Percentiles rank a stretch among this genome's conserved stretches.
Conservation (phyloP, 92 coral and sea anemone species). For the Heteractis magnifica region DNA sequence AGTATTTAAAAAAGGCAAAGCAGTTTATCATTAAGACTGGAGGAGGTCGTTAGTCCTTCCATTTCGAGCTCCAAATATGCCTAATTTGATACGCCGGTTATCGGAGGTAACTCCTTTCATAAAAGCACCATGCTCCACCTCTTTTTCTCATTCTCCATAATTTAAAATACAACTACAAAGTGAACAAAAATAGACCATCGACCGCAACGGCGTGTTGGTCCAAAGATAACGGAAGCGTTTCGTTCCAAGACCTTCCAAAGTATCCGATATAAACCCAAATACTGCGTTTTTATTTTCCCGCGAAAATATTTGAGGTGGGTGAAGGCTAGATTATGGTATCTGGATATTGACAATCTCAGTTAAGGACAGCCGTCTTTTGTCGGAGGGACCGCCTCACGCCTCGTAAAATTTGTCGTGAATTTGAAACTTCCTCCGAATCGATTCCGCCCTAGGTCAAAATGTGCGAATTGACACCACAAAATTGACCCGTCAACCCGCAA, state of each 20-base stretch:
- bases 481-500: slow-evolving; percentile 47
- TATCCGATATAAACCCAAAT: not conserved
- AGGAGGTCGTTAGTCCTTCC: not conserved
- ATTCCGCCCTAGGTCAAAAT: slow-evolving; percentile 48
- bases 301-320: slow-evolving; percentile 22
- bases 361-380: not conserved
- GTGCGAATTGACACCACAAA: slow-evolving; percentile 36
- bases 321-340: not conserved
- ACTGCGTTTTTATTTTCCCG: slow-evolving; percentile 15
- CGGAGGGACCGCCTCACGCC: slow-evolving; percentile 2
- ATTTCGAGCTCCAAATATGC: slow-evolving; percentile 2
- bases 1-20: not conserved
- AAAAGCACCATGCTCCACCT: slow-evolving; percentile 3
- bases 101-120: not conserved
- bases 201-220: not conserved
- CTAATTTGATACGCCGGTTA: not conserved
- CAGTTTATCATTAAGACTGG: not conserved
- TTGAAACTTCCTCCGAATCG: slow-evolving; percentile 55
- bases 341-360: not conserved
- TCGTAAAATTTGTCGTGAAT: slow-evolving; percentile 22
- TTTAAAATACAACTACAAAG: not conserved
- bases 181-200: not conserved
- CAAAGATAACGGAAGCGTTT: slow-evolving; percentile 2
- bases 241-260: not conserved
- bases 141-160: not conserved